Conservation (phyloP, 2,113 vertebrate genomes). For the Eulemur rufifrons region DNA sequence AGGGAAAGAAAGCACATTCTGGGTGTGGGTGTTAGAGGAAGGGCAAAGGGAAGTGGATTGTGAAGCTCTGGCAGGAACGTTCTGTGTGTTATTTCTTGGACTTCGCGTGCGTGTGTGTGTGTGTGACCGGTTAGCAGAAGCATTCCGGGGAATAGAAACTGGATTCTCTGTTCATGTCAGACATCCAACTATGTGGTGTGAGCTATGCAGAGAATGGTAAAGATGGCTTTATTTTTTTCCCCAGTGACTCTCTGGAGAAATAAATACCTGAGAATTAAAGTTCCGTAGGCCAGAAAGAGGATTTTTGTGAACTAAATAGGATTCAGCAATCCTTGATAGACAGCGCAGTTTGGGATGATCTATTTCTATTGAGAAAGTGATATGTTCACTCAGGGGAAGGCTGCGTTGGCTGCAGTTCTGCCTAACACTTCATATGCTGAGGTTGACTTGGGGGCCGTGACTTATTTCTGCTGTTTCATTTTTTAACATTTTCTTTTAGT, state of each 20-base stretch:
- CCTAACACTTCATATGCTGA: background rate
- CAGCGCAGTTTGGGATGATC: constrained; percentile 8
- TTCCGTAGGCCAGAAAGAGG: constrained; percentile 12
- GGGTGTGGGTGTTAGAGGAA: background rate
- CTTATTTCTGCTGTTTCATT: background rate
- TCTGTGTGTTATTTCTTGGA: background rate
- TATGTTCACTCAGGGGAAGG: background rate
- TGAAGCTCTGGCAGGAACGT: background rate
- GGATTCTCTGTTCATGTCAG: background rate
- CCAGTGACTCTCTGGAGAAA: constrained; percentile 44
- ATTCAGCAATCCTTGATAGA: constrained; percentile 7
- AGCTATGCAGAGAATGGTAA: background rate
- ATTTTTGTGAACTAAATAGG: constrained; percentile 44
- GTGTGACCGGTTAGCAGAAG: background rate
- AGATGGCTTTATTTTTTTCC: constrained; percentile 27
- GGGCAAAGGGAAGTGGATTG: constrained; percentile 4
- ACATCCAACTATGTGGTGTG: background rate
- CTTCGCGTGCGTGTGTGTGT: background rate
- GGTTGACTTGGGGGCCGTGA: background rate
- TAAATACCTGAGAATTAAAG: constrained; percentile 59
- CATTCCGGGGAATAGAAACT: background rate
- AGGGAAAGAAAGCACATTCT: background rate
- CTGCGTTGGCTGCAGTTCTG: background rate
- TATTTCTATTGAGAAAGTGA: constrained; percentile 32
- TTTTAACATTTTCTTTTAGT: constrained; percentile 29